Evolutionary conservation across 2,888 invertebrate species (phyloP), one percentile per base, ranked within the genome.

Genomic region (Eristalinus aeneus): DNA sequence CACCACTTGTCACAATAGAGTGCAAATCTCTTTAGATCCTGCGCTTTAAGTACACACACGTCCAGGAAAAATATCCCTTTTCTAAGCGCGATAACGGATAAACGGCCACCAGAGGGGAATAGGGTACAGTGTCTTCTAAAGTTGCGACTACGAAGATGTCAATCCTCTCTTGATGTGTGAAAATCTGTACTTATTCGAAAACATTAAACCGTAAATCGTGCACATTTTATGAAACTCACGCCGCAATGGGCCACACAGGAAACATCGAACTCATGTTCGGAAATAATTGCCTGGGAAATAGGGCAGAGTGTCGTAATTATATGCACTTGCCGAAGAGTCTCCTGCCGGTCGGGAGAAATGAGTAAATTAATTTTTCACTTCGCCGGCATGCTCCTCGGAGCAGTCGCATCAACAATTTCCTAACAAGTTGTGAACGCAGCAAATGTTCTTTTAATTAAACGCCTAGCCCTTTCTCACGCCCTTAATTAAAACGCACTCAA

Each of bases 391-490:
- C 23, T 46, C 16, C 46, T 46, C 46, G 1, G 16, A 4, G 32
- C 3, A 63, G 16, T 36, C 39, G 27, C 16, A 64, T 34, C 34
- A 34, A 16, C 8, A 16, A 46, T 1, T 16, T 46, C 46, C 16
- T 9, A 16, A 46, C 46, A 46, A 46, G 67, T 39, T 75, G 65
- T 67, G 65, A 65, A 75, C 58, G 20, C 2, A 65, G 9, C 65
- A 75, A 75, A 67, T 75, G 74, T 58, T 46, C n/a, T 22, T 53
- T 63, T 73, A 73, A 73, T 63, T 73, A 64, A 56, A 39, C 16
- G 1, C 20, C 16, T 9, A 10, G 5, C 20, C 16, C 12, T 9
- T 54, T 1, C 11, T 32, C 27, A 3, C 54, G 27, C 8, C 23
- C 11, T 54, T 73, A 63, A 39, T 58, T 31, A 39, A 22, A 74